phyloP scores from a whole-genome alignment of 2,888 invertebrate genomes.

The Tuberolachnus salignus region DNA sequence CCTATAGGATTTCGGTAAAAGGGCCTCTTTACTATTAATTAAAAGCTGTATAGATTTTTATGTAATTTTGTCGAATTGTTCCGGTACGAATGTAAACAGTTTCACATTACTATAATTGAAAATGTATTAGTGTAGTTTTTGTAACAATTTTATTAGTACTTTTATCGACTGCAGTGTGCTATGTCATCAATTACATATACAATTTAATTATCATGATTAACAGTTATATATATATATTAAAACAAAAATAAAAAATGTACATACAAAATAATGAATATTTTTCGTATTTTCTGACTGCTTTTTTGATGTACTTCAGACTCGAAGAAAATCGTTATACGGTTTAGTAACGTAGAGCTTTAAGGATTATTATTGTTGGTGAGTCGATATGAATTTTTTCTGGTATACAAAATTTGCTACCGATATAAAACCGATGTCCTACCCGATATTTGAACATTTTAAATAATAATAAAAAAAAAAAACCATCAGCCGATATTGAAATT shows the following conservation, averaged over 20 bases:
- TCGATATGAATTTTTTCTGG: not conserved
- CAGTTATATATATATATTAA: not conserved
- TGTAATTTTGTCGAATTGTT: not conserved
- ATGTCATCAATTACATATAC: too few species aligned
- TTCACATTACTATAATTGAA: constrained; percentile 2
- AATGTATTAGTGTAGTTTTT: not conserved
- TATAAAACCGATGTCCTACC: too few species aligned
- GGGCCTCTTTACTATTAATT: too few species aligned
- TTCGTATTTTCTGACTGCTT: not conserved
- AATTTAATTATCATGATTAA: too few species aligned
- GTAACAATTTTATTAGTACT: not conserved
- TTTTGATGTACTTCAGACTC: not conserved
- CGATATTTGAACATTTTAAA: too few species aligned
- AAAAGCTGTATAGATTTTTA: not conserved
- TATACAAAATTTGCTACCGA: too few species aligned
- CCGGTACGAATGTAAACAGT: not conserved
- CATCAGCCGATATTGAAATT: too few species aligned
- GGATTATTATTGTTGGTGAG: not conserved
- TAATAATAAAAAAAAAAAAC: too few species aligned
- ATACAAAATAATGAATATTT: not conserved
- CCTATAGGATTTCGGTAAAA: too few species aligned
- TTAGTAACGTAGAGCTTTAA: not conserved
- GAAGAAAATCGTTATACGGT: not conserved
- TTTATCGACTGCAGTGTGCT: not conserved
- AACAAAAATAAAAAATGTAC: not conserved